Conservation (phyloP, 2,888 invertebrate genomes). For the Rhingia campestris region DNA sequence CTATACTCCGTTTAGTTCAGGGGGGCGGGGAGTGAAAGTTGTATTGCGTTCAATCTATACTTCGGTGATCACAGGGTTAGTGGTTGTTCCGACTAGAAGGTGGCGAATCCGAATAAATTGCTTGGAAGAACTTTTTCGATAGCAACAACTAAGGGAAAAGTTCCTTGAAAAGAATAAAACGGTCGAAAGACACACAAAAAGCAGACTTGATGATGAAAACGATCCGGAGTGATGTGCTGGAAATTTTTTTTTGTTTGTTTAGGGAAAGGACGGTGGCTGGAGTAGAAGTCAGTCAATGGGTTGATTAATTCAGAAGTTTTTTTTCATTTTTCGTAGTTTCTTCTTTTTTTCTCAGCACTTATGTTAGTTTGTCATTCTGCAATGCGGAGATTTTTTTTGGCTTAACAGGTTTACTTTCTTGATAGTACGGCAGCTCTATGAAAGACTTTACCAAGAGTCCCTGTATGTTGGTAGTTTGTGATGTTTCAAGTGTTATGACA, state of each 20-base stretch:
- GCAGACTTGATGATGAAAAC: neutral
- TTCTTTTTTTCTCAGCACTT: too few relatives aligned
- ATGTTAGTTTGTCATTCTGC: too few relatives aligned
- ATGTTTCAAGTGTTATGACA: too few relatives aligned
- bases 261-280: neutral
- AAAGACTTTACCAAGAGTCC: too few relatives aligned
- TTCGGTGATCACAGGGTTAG: conserved; percentile 41
- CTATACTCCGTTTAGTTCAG: conserved; percentile 10
- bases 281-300: neutral
- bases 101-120: conserved; percentile 59
- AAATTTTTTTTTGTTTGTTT: neutral
- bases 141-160: conserved; percentile 28
- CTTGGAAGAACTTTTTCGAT: conserved; percentile 65
- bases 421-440: too few relatives aligned
- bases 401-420: too few relatives aligned
- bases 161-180: conserved; percentile 33
- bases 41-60: conserved; percentile 51
- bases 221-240: neutral
- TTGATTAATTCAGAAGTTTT: neutral
- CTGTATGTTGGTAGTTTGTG: too few relatives aligned
- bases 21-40: neutral
- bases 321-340: too few relatives aligned
- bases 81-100: conserved; percentile 16
- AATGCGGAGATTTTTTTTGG: too few relatives aligned
- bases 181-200: neutral